These are phyloP conservation scores for Lordiphosa stackelbergi DNA, from an alignment of 1,140 invertebrate species.

Conservation along the genomic window DNA sequence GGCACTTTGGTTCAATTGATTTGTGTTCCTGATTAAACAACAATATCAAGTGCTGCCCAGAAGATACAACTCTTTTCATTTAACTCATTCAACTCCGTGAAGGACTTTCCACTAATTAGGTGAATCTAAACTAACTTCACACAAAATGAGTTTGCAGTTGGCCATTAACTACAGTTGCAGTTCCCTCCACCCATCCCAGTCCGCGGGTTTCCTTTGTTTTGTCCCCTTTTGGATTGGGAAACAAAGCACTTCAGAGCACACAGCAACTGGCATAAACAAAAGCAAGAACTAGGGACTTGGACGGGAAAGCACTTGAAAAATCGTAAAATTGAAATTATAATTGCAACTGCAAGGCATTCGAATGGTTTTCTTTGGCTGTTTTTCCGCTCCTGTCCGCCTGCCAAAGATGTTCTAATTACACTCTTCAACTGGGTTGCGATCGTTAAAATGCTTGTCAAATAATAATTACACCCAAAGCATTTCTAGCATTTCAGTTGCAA, in stretches of 20 bases:
- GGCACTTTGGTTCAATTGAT: too few relatives aligned
- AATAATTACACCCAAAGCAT: slow-evolving; percentile 62
- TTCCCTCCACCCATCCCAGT: too few relatives aligned
- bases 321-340: slow-evolving; percentile 75
- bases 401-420: slow-evolving; percentile 62
- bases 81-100: too few relatives aligned
- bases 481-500: slow-evolving; percentile 31
- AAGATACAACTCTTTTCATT: too few relatives aligned
- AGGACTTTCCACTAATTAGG: too few relatives aligned
- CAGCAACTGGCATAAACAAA: slow-evolving; percentile 54
- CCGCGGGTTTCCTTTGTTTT: too few relatives aligned
- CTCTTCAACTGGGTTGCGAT: slow-evolving; percentile 58
- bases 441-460: slow-evolving; percentile 68
- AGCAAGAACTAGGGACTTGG: not conserved
- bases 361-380: slow-evolving; percentile 17
- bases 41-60: slow-evolving; percentile 7
- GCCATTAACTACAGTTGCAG: too few relatives aligned
- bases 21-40: slow-evolving; percentile 12
- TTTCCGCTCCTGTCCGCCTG: slow-evolving; percentile 15
- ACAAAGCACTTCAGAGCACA: slow-evolving; percentile 67
- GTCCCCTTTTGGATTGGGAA: slow-evolving; percentile 12
- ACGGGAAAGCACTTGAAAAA: slow-evolving; percentile 54
- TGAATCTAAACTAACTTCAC: too few relatives aligned
- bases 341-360: slow-evolving; percentile 66
- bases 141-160: too few relatives aligned